Conservation (phyloP, 1,140 invertebrate species). For the Ooceraea biroi region DNA sequence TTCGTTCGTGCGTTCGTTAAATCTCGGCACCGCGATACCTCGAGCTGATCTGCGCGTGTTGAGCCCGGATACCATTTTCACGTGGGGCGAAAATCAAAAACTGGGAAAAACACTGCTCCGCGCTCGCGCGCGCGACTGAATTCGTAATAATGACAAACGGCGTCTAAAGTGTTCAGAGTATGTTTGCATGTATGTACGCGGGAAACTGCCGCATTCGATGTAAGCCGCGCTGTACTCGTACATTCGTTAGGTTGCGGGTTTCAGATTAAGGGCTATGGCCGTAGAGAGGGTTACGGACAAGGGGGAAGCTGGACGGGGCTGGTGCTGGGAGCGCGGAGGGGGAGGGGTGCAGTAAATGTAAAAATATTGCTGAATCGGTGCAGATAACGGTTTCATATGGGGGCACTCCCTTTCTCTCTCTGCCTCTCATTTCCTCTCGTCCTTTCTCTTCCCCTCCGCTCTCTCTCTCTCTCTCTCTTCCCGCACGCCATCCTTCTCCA, state of each 20-base stretch:
- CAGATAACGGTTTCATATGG: slow-evolving; percentile 82
- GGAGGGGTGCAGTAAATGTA: slow-evolving; percentile 78
- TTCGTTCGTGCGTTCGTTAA: slow-evolving; percentile 39
- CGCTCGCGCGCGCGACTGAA: slow-evolving; percentile 32
- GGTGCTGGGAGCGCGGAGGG: not conserved
- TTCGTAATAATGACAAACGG: slow-evolving; percentile 74
- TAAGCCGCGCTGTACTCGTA: slow-evolving; percentile 77
- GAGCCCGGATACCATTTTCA: slow-evolving; percentile 38
- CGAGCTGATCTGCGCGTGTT: slow-evolving; percentile 28
- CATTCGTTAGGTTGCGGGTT: slow-evolving; percentile 80
- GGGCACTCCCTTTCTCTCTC: slow-evolving; percentile 66
- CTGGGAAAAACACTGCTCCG: slow-evolving; percentile 48
- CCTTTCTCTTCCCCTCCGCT: not conserved
- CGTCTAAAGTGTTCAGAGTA: slow-evolving; percentile 68
- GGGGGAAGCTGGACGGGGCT: not conserved
- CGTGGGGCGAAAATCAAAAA: slow-evolving; percentile 54
- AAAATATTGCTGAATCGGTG: slow-evolving; percentile 84
- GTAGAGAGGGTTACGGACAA: slow-evolving; percentile 51
- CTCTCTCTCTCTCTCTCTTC: not conserved
- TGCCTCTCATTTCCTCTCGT: not conserved
- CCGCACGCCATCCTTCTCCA: slow-evolving; percentile 7
- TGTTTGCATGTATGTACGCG: slow-evolving; percentile 48
- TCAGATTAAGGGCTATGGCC: slow-evolving; percentile 78
- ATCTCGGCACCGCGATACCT: slow-evolving; percentile 27
- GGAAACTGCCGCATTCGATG: slow-evolving; percentile 65